Base-by-base conservation (phyloP, 2,797 vertebrate genomes). In the Lagocephalus sceleratus region DNA sequence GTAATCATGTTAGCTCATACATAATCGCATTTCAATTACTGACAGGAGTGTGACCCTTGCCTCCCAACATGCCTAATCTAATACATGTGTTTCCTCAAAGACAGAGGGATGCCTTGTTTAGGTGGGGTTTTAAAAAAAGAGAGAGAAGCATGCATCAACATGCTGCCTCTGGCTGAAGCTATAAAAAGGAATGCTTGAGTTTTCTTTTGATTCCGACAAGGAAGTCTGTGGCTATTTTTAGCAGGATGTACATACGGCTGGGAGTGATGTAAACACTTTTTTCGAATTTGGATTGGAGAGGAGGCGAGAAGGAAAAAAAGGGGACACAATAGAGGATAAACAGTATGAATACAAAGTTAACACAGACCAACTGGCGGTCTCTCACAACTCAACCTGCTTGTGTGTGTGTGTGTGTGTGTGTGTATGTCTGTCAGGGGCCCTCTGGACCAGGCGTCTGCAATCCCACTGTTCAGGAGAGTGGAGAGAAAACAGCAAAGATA, bases 21-120 rank as follows among this genome's bases (percentile, higher is more conserved):
- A 88, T 86, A 90, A 91, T 87, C 79, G 26, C 81, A 89, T 88
- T 89, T 88, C 86, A 88, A 88, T 89, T 88, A 90, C 86, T 87
- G 86, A 90, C 88, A 88, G 84, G 83, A 89, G 83, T 83, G 79
- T 87, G 88, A 89, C 89, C 89, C 85, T 71, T 74, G 78, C 79
- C 78, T 89, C 83, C 76, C 68, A 79, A 87, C 78, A 68, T 63
- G 66, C 69, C 79, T 89, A 90, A 92, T 91, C 79, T 82, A 90
- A 90, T 87, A 85, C 89, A 90, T 80, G 83, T 90, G 89, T 88
- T 89, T 88, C 83, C 73, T 67, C 42, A 73, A 79, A 81, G 78
- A 88, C 81, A 86, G 71, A 81, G 75, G 73, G 60, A 77, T 79
- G 76, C 79, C 80, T 88, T 86, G 84, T 88, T 81, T 63, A 58